Base-by-base conservation (phyloP, 1,140 invertebrate species). In the Cardiocondyla obscurior region DNA sequence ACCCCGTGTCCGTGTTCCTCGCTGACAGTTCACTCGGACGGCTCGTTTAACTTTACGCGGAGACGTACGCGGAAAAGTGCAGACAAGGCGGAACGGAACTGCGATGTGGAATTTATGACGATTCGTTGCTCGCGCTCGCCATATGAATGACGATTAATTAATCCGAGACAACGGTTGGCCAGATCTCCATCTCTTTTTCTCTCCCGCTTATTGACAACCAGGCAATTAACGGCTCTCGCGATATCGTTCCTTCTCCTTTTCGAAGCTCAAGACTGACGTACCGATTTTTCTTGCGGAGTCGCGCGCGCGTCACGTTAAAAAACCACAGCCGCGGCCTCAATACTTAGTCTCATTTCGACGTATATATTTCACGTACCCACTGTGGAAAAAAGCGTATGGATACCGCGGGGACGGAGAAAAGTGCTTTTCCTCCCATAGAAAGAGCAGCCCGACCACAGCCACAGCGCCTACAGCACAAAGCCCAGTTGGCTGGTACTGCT, bases 401-500 rank as follows among this genome's bases (percentile, higher is more conserved):
- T 77, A 87, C 69, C 82, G 81, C 81, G 87, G 81, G 89, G 87
- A 88, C 70, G 83, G 83, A 86, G 86, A 90, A 91, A 91, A 91
- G 85, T 85, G 69, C 77, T 88, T 91, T 91, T 90, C 81, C 83
- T 89, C 84, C 83, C 86, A 88, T 88, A 83, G 85, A 91, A 92
- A 91, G 85, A 73, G 85, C 86, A 91, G 69, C 85, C 86, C 85
- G 83, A 90, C 72, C 28, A 44, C 70, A 84, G 77, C 72, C 28
- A 44, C 70, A 84, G 77, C 85, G 83, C 89, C 72, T 19, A 44
- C 70, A 84, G 77, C n/a, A n/a, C n/a, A n/a, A n/a, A 89, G 88
- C 88, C 86, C 85, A 70, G 89, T 89, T 89, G 81, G 90, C 90
- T 92, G 91, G 79, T 90, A 92, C 91, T 93, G 90, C 90, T 92